Conservation (phyloP, 2,888 invertebrate genomes). For the Psylliodes chrysocephalus region DNA sequence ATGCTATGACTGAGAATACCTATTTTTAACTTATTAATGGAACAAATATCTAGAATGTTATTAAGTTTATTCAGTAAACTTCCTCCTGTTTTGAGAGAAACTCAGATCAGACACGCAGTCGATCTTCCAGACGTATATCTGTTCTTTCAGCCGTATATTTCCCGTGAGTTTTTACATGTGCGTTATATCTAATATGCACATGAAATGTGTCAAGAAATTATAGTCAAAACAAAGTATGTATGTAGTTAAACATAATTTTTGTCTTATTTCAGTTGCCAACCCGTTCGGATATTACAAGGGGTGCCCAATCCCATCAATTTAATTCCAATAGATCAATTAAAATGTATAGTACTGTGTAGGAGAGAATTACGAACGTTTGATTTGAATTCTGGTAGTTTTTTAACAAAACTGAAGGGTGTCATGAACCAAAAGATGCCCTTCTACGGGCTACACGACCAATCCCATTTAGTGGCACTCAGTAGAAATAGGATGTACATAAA, state of each 20-base stretch:
- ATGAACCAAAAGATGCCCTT: constrained; percentile 95
- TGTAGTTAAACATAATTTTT: background rate
- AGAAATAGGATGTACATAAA: constrained; percentile 91
- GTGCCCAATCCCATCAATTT: constrained; percentile 82
- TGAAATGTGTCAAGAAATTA: too few species aligned
- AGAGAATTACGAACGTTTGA: constrained; percentile 84
- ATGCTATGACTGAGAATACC: too few species aligned
- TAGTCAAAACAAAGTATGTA: too few species aligned
- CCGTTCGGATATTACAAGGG: constrained; percentile 76
- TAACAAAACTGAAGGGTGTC: constrained; percentile 82
- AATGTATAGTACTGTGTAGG: constrained; percentile 83
- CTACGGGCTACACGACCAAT: constrained; percentile 83
- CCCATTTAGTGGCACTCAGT: constrained; percentile 83
- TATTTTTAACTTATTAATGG: too few species aligned
- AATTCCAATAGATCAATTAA: constrained; percentile 79
- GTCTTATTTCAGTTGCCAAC: constrained; percentile 65
- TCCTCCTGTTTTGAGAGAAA: too few species aligned
- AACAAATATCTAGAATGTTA: too few species aligned
- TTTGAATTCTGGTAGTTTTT: constrained; percentile 77
- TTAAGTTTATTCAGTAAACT: too few species aligned
- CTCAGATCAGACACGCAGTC: too few species aligned
- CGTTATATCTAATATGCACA: too few species aligned
- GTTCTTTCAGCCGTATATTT: too few species aligned
- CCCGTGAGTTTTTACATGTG: too few species aligned
- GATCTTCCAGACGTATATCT: too few species aligned